Evolutionary conservation across 2,113 vertebrate genomes (phyloP).

Genomic region (Forbesichthys agassizii): DNA sequence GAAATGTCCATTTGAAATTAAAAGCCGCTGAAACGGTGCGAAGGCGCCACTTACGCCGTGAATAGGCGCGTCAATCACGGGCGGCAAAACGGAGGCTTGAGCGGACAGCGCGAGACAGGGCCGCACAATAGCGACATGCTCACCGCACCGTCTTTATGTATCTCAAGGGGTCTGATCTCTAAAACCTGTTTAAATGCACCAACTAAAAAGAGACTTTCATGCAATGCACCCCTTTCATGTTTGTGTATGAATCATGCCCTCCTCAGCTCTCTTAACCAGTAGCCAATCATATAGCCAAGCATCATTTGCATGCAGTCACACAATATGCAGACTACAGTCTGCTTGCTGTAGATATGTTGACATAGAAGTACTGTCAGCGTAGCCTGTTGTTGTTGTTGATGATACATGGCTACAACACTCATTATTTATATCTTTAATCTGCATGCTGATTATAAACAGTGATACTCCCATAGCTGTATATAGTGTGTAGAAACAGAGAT

Average conservation of each 20-base stretch:
- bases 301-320: too few species aligned
- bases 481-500: neutral
- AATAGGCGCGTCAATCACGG: slow-evolving; percentile 83
- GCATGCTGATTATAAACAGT: neutral
- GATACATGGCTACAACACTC: too few species aligned
- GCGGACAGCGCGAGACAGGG: slow-evolving; percentile 44
- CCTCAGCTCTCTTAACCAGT: neutral
- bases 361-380: too few species aligned
- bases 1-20: slow-evolving; percentile 85
- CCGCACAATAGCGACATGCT: slow-evolving; percentile 52
- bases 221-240: slow-evolving; percentile 50
- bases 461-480: too few species aligned
- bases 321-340: too few species aligned
- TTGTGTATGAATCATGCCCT: slow-evolving; percentile 2
- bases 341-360: too few species aligned
- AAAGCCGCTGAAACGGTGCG: slow-evolving; percentile 85
- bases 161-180: slow-evolving; percentile 71
- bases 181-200: slow-evolving; percentile 75
- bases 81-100: slow-evolving; percentile 70
- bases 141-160: slow-evolving; percentile 63
- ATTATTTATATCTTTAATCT: too few species aligned
- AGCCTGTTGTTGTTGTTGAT: too few species aligned
- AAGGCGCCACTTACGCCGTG: slow-evolving; percentile 84
- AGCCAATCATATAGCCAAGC: too few species aligned
- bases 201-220: slow-evolving; percentile 48